phyloP scores from a whole-genome alignment of 2,888 invertebrate genomes.

The Pandemis cinnamomeana region DNA sequence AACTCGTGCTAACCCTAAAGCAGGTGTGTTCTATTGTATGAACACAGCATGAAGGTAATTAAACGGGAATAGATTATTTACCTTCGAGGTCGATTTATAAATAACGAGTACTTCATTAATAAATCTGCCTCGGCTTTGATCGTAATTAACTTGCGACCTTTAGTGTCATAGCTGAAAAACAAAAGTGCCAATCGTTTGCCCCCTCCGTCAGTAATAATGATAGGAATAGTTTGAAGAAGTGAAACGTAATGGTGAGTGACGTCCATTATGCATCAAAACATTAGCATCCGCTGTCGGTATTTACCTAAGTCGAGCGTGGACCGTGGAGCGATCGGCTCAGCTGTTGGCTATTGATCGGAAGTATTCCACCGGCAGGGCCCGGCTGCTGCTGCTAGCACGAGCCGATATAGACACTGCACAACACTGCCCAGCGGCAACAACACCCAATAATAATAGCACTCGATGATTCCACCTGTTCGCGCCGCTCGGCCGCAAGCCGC shows the following conservation, averaged over 20 bases:
- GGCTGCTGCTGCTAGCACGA: slow-evolving; percentile 7
- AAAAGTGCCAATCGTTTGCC: not conserved
- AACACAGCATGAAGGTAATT: not conserved
- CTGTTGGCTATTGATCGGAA: slow-evolving; percentile 40
- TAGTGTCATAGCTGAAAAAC: not conserved
- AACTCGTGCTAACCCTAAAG: slow-evolving; percentile 1
- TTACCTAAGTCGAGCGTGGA: slow-evolving; percentile 36
- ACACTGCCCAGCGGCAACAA: slow-evolving; percentile 33
- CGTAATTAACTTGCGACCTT: not conserved
- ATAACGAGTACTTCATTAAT: not conserved
- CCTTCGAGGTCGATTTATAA: not conserved
- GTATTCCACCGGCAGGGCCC: slow-evolving; percentile 26
- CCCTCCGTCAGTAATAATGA: not conserved
- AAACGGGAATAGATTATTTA: not conserved
- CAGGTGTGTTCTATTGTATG: not conserved
- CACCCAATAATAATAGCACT: slow-evolving; percentile 31
- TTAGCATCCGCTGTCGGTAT: slow-evolving; percentile 20
- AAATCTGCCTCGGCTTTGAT: not conserved
- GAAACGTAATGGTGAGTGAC: not conserved
- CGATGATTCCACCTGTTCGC: slow-evolving; percentile 36
- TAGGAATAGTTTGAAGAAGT: not conserved
- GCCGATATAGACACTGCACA: slow-evolving; percentile 40
- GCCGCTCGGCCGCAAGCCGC: slow-evolving; percentile 21
- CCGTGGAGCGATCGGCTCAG: slow-evolving; percentile 19
- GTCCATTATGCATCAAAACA: slow-evolving; percentile 26